Conservation (phyloP, 1,140 invertebrate species). For the Aphis gossypii region DNA sequence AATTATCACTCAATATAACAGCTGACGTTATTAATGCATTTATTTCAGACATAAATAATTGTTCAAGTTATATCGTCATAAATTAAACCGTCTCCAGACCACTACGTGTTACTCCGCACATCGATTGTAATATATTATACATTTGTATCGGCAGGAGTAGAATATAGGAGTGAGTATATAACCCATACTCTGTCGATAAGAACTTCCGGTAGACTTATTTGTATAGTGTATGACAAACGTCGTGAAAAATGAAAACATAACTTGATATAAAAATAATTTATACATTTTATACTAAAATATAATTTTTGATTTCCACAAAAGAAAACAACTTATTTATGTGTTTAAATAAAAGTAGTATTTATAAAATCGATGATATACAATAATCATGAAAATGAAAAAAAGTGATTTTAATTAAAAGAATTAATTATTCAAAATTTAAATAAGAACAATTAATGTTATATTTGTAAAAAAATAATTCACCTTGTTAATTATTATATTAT, state of each 20-base stretch:
- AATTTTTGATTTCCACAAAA: background rate
- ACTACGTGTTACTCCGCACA: background rate
- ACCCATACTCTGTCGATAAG: background rate
- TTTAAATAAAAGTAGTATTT: no score
- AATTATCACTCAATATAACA: background rate
- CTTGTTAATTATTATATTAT: no score
- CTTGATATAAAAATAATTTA: background rate
- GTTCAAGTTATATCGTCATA: slow-evolving; percentile 33
- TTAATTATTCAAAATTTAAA: no score
- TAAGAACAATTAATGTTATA: no score
- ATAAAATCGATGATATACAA: no score
- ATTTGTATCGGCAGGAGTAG: background rate
- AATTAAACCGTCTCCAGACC: background rate
- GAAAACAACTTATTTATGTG: no score
- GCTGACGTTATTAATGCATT: background rate
- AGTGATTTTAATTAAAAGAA: no score
- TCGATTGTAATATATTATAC: slow-evolving; percentile 21
- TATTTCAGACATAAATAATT: slow-evolving; percentile 18
- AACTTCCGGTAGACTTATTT: background rate
- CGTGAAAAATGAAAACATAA: background rate
- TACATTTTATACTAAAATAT: background rate
- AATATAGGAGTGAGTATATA: background rate
- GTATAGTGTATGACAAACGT: background rate
- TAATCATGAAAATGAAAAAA: no score
- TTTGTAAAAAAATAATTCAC: no score